Percentiles rank a stretch among this genome's conserved stretches.
These are phyloP conservation scores for Piaya cayana DNA, from an alignment of 2,113 vertebrate species.

Conservation along the genomic window DNA sequence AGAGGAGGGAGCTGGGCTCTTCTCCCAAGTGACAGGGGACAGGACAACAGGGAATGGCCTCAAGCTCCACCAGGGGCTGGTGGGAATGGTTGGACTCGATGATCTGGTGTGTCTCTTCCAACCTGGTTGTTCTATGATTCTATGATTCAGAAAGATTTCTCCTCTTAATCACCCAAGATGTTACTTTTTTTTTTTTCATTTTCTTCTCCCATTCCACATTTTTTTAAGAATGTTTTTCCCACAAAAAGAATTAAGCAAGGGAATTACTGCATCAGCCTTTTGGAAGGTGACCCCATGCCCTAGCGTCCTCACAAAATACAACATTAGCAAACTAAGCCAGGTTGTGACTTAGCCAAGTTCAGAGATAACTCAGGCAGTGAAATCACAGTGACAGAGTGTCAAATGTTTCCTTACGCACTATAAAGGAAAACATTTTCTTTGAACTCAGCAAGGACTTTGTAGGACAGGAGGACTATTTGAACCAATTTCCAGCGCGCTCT, in stretches of 20 bases:
- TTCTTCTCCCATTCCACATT: neutral
- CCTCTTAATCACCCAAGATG: neutral
- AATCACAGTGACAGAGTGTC: slow-evolving; percentile 23
- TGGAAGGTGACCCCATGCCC: neutral
- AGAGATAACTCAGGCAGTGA: slow-evolving; percentile 37
- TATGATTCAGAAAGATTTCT: neutral
- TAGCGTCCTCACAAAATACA: neutral
- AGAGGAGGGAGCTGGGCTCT: too few species aligned
- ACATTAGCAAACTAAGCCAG: slow-evolving; percentile 13
- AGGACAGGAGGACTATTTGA: slow-evolving; percentile 48
- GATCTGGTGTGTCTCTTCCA: too few species aligned
- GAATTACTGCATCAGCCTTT: slow-evolving; percentile 6
- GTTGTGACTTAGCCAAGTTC: slow-evolving; percentile 22
- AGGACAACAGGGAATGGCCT: too few species aligned
- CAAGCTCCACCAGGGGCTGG: too few species aligned
- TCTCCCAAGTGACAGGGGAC: too few species aligned
- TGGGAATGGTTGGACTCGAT: too few species aligned
- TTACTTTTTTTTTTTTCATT: neutral
- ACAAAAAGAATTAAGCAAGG: neutral
- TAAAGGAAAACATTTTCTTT: slow-evolving; percentile 54
- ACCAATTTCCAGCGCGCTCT: slow-evolving; percentile 26
- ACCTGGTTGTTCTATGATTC: too few species aligned
- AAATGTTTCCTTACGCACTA: slow-evolving; percentile 40
- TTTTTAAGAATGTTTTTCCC: neutral
- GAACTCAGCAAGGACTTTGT: slow-evolving; percentile 56